Evolutionary conservation across 1,140 invertebrate genomes (phyloP).

Genomic region (Heliconius eleuchia): DNA sequence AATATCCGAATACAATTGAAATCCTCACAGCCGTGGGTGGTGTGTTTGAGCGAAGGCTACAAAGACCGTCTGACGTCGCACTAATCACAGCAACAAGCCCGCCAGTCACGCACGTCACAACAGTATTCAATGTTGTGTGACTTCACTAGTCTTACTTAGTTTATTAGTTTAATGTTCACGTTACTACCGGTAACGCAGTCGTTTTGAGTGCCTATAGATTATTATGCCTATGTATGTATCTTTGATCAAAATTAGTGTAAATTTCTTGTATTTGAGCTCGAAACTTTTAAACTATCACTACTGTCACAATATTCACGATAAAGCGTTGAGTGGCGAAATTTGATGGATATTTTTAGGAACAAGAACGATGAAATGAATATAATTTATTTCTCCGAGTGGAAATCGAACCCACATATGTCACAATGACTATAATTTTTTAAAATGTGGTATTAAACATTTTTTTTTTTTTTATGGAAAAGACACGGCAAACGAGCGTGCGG

Average conservation of each 20-base stretch:
- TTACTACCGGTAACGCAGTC: not conserved
- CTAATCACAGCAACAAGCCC: slow-evolving; percentile 17
- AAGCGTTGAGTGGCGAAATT: too few species aligned
- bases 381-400: too few species aligned
- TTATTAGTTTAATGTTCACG: not conserved
- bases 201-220: not conserved
- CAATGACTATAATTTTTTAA: too few species aligned
- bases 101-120: slow-evolving; percentile 16
- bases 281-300: too few species aligned
- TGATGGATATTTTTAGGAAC: too few species aligned
- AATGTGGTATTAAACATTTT: too few species aligned
- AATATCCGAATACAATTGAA: not conserved
- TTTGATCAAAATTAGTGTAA: not conserved
- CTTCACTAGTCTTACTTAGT: slow-evolving; percentile 18
- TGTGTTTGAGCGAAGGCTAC: slow-evolving; percentile 14
- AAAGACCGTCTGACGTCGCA: slow-evolving; percentile 11
- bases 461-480: too few species aligned
- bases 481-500: too few species aligned
- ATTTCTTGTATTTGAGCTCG: not conserved
- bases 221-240: too few species aligned
- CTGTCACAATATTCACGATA: too few species aligned
- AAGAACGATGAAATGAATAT: too few species aligned
- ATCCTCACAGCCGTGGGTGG: not conserved
- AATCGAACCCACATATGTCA: too few species aligned
- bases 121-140: slow-evolving; percentile 13